These are phyloP conservation scores for Elegia similella DNA, from an alignment of 2,888 invertebrate genomes.

Conservation along the genomic window DNA sequence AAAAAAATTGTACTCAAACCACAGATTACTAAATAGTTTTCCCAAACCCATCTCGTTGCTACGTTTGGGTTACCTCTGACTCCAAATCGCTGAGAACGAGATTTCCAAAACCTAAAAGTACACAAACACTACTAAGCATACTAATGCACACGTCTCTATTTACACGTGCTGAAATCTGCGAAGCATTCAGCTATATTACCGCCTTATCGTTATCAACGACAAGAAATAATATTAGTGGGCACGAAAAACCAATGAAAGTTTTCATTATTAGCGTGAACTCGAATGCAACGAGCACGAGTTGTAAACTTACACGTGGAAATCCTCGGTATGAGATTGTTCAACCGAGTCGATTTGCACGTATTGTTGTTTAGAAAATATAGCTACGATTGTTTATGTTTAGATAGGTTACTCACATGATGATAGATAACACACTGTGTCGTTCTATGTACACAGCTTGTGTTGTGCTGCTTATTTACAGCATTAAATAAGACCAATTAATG, in stretches of 20 bases:
- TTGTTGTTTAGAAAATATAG: constrained; percentile 8
- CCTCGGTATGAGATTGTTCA: constrained; percentile 32
- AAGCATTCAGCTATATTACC: constrained; percentile 42
- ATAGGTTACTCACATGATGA: not conserved
- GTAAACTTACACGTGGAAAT: constrained; percentile 49
- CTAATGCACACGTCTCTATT: constrained; percentile 39
- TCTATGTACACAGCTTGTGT: not conserved
- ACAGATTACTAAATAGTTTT: too few relatives aligned
- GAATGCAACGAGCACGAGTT: constrained; percentile 49
- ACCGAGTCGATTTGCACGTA: constrained; percentile 30
- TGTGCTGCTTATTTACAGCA: not conserved
- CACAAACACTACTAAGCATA: constrained; percentile 25
- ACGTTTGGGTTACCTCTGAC: too few relatives aligned
- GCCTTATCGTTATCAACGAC: constrained; percentile 66
- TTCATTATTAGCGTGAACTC: constrained; percentile 55
- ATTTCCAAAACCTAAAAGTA: too few relatives aligned
- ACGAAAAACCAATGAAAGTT: constrained; percentile 66
- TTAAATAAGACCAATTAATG: not conserved
- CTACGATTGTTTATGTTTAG: constrained; percentile 7
- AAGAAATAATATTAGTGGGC: constrained; percentile 58
- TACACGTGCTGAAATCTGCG: constrained; percentile 48
- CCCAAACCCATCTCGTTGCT: too few relatives aligned
- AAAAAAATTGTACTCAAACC: too few relatives aligned
- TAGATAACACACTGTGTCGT: not conserved
- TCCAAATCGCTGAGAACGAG: too few relatives aligned